Evolutionary conservation across 2,113 vertebrate genomes (phyloP).

Genomic region (Syngnathus floridae): DNA sequence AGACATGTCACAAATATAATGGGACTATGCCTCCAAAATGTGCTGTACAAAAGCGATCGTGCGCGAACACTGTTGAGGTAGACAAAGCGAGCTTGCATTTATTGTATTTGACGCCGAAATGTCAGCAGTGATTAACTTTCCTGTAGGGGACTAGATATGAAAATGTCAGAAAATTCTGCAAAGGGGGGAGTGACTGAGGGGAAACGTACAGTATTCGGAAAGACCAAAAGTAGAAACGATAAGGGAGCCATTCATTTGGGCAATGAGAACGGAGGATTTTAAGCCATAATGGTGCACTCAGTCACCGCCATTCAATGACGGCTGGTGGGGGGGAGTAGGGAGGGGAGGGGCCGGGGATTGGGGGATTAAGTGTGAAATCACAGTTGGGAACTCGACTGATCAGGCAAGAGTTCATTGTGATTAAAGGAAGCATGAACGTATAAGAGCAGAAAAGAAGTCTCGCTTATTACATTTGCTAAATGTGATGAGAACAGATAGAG

Average conservation of each 20-base stretch:
- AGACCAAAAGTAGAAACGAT: constrained; percentile 1
- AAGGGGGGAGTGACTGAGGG: neutral
- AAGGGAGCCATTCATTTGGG: neutral
- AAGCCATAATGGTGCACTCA: constrained; percentile 7
- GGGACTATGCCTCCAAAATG: neutral
- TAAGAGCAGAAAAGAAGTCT: neutral
- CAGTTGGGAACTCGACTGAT: constrained; percentile 1
- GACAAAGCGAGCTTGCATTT: constrained; percentile 8
- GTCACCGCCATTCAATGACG: constrained; percentile 5
- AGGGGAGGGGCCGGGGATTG: neutral
- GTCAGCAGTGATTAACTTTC: constrained; percentile 7
- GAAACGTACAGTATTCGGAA: neutral
- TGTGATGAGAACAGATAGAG: constrained; percentile 2
- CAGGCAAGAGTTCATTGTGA: constrained; percentile 10
- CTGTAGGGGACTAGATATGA: constrained; percentile 4
- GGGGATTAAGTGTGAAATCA: constrained; percentile 8
- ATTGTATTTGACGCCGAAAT: constrained; percentile 8
- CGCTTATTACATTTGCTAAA: constrained; percentile 7
- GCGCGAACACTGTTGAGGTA: neutral
- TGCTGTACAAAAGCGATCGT: constrained; percentile 1
- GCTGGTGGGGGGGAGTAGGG: neutral
- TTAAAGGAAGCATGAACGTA: constrained; percentile 5
- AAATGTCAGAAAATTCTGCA: constrained; percentile 9
- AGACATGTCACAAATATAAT: neutral
- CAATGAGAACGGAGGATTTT: neutral